Conservation (phyloP, 2,797 vertebrate species). For the Menidia menidia region DNA sequence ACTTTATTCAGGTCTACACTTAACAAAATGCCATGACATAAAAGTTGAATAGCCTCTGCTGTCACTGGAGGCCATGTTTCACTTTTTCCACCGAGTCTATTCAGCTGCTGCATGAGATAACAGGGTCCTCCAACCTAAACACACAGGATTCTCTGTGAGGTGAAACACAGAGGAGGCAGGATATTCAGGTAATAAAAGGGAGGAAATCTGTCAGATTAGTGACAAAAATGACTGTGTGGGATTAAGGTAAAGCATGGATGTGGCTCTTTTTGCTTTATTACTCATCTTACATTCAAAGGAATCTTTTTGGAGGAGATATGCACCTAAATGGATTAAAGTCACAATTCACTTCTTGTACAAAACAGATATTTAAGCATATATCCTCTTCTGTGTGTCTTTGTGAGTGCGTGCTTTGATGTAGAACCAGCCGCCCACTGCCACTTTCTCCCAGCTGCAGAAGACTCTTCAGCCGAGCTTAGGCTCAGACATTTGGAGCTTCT, state of each 20-base stretch:
- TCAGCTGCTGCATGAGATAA: conserved; percentile 68
- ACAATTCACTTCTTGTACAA: conserved; percentile 70
- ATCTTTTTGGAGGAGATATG: conserved; percentile 65
- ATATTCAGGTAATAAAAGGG: conserved; percentile 75
- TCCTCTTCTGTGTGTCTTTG: conserved; percentile 69
- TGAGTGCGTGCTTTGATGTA: conserved; percentile 74
- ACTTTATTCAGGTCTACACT: conserved; percentile 49
- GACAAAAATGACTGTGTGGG: conserved; percentile 73
- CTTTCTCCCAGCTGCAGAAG: conserved; percentile 62
- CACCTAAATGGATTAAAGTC: conserved; percentile 80
- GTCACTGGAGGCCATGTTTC: conserved; percentile 27
- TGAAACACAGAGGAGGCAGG: conserved; percentile 65
- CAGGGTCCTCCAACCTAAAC: conserved; percentile 48
- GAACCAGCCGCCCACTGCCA: conserved; percentile 76
- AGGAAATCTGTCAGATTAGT: conserved; percentile 79
- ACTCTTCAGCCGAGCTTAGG: conserved; percentile 65
- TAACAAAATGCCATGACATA: conserved; percentile 21
- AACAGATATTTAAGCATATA: conserved; percentile 70
- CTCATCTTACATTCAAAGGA: conserved; percentile 69
- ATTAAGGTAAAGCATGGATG: conserved; percentile 74
- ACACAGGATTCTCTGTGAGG: conserved; percentile 64
- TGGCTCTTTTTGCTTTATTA: conserved; percentile 70
- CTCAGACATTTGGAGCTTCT: conserved; percentile 59
- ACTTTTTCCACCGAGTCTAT: conserved; percentile 45
- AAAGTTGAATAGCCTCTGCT: conserved; percentile 34